A percentile compares a stretch with the other conserved stretches of the same genome.
Conservation (phyloP, 2,888 invertebrate species). For the Sclerodermus sp. region DNA sequence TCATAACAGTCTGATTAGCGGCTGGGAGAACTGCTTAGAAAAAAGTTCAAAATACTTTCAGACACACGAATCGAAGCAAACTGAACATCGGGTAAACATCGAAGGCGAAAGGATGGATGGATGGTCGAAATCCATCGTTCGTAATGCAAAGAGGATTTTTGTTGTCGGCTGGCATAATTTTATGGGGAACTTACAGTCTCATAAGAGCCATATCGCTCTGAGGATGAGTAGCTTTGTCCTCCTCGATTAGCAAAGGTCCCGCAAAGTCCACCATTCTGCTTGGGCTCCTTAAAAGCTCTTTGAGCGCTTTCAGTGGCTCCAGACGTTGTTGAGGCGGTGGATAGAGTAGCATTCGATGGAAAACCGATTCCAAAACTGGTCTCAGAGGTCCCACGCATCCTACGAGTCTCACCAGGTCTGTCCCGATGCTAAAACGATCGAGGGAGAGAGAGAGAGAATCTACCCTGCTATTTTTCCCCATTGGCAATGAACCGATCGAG, state of each 20-base stretch:
- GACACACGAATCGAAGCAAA: no score
- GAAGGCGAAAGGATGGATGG: no score
- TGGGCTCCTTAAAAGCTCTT: slow-evolving; percentile 79
- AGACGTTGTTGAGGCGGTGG: slow-evolving; percentile 83
- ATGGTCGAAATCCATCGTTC: no score
- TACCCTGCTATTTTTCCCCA: neutral
- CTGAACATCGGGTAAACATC: no score
- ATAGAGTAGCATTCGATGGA: slow-evolving; percentile 88
- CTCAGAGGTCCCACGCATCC: slow-evolving; percentile 85
- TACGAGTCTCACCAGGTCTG: slow-evolving; percentile 83
- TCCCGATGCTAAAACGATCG: slow-evolving; percentile 82
- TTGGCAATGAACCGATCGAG: neutral
- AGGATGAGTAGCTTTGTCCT: slow-evolving; percentile 65
- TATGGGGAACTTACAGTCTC: slow-evolving; percentile 68
- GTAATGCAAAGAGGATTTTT: no score
- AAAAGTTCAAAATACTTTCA: no score
- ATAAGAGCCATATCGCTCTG: slow-evolving; percentile 81
- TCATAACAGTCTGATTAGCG: no score
- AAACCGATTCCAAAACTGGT: slow-evolving; percentile 89
- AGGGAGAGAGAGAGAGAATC: slow-evolving; percentile 14
- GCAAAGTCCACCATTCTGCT: slow-evolving; percentile 77
- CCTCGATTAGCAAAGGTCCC: slow-evolving; percentile 63
- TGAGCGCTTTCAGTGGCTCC: slow-evolving; percentile 80
- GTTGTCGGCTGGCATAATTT: no score
- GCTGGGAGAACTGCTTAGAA: no score